phyloP scores from a whole-genome alignment of 2,113 vertebrate genomes.

The Microcebus tavaratra region DNA sequence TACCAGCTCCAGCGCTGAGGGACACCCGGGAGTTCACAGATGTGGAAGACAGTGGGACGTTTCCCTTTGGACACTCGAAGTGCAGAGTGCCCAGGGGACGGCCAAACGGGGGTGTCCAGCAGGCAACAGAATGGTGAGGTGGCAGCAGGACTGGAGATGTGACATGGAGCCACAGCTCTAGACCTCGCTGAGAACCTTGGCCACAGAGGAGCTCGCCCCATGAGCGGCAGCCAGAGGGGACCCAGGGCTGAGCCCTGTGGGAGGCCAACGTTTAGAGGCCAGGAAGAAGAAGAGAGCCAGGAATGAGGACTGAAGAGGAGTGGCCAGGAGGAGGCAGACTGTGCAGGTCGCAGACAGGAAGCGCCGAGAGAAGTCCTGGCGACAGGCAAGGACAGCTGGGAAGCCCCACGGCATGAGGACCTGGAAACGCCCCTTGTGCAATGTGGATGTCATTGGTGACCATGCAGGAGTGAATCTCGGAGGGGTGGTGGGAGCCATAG shows the following conservation, averaged over 20 bases:
- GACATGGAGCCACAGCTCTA: no score
- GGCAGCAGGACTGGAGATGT: not conserved
- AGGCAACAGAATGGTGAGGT: not conserved
- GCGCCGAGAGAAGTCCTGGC: fast-evolving
- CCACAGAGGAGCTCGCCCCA: fast-evolving
- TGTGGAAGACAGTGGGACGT: not conserved
- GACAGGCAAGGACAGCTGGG: not conserved
- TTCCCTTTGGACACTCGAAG: fast-evolving
- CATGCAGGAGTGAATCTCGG: no score
- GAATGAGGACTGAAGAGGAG: not conserved
- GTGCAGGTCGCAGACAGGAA: fast-evolving
- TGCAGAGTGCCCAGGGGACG: not conserved
- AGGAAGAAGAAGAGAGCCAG: no score
- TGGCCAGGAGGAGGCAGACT: not conserved
- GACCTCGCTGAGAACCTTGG: no score
- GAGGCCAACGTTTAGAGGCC: not conserved
- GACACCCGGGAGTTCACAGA: not conserved
- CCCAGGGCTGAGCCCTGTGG: fast-evolving
- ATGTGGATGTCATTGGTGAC: fast-evolving
- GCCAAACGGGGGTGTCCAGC: not conserved
- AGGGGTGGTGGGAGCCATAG: no score
- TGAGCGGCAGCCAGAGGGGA: not conserved
- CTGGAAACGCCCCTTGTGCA: fast-evolving
- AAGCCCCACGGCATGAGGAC: not conserved
- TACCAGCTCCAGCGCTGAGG: not conserved